Evolutionary conservation across 2,113 vertebrate genomes (phyloP).

Genomic region (Pygoscelis adeliae): DNA sequence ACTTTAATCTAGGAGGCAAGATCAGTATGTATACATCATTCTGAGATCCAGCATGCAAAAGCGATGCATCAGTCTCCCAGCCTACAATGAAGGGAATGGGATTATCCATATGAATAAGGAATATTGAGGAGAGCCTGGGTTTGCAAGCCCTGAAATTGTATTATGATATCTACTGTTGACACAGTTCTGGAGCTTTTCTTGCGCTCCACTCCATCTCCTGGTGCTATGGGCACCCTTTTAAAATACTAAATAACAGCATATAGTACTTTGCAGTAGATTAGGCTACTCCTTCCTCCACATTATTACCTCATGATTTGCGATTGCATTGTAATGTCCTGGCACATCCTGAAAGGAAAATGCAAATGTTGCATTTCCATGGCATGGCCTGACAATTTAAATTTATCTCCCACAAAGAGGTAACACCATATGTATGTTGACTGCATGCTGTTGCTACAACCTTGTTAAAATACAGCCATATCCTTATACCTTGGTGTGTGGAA

Average conservation of each 20-base stretch:
- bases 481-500: background rate
- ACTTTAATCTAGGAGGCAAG: background rate
- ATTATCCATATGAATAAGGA: background rate
- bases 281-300: background rate
- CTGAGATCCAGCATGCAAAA: background rate
- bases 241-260: background rate
- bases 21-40: accelerated
- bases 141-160: background rate
- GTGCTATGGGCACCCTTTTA: background rate
- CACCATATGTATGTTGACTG: background rate
- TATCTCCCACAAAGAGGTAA: background rate
- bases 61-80: accelerated
- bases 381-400: background rate
- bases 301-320: background rate
- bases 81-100: accelerated
- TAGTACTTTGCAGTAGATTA: background rate
- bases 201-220: background rate
- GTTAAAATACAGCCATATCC: background rate
- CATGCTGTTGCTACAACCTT: background rate
- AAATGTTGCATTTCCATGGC: background rate
- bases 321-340: background rate
- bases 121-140: background rate
- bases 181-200: background rate
- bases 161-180: background rate
- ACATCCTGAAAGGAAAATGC: constrained; percentile 17